phyloP scores from a whole-genome alignment of 2,888 invertebrate species.

The Plemyria rubiginata region DNA sequence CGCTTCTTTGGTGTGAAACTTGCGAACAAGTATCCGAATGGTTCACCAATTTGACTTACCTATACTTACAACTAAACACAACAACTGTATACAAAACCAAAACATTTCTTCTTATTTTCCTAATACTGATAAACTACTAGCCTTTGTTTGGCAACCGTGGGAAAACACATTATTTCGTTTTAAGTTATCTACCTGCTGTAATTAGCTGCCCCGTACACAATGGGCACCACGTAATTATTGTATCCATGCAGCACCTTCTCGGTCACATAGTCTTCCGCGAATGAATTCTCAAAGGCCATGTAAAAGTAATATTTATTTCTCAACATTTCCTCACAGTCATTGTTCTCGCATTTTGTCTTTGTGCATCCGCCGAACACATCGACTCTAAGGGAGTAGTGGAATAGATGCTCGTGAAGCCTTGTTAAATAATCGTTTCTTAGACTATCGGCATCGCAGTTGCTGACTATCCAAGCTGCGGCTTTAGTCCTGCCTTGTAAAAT shows the following conservation, averaged over 20 bases:
- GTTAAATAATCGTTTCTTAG: constrained; percentile 55
- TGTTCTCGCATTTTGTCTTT: constrained; percentile 45
- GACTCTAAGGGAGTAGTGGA: constrained; percentile 54
- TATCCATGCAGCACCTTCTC: constrained; percentile 69
- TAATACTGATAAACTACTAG: constrained; percentile 3
- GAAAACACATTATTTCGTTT: constrained; percentile 25
- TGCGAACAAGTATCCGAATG: neutral
- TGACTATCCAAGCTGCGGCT: constrained; percentile 63
- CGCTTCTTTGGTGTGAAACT: neutral
- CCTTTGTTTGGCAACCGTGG: constrained; percentile 30
- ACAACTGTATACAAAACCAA: neutral
- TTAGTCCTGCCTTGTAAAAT: constrained; percentile 55
- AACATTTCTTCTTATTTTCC: constrained; percentile 8
- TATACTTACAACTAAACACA: neutral
- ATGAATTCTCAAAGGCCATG: constrained; percentile 67
- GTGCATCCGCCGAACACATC: constrained; percentile 61
- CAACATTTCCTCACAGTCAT: constrained; percentile 52
- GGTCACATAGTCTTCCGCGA: constrained; percentile 64
- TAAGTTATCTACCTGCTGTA: constrained; percentile 70
- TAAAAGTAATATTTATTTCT: constrained; percentile 64
- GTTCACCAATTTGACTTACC: neutral
- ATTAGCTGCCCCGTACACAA: constrained; percentile 88
- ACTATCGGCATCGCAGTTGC: constrained; percentile 52
- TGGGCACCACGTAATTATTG: constrained; percentile 87
- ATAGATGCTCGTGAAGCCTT: constrained; percentile 59